Conservation (phyloP, 2,797 vertebrate genomes). For the Malurus leucopterus region DNA sequence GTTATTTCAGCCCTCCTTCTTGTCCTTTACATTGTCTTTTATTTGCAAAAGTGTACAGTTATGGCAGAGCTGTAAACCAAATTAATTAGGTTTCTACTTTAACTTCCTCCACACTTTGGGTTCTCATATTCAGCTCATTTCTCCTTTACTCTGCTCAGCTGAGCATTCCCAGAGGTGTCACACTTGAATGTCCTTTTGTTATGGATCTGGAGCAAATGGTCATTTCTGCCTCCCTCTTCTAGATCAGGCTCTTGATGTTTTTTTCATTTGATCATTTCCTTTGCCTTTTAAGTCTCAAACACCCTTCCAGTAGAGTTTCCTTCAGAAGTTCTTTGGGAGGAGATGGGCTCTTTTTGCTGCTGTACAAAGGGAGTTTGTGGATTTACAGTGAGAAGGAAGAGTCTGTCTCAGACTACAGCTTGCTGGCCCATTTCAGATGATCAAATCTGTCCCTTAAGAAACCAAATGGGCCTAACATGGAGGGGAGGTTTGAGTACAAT, state of each 20-base stretch:
- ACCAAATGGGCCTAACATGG: rapidly evolving
- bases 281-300: neutral
- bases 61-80: neutral
- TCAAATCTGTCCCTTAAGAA: neutral
- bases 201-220: neutral
- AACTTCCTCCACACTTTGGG: neutral
- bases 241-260: neutral
- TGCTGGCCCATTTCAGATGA: neutral
- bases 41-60: neutral
- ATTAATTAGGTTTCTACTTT: neutral
- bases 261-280: neutral
- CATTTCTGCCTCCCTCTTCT: neutral
- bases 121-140: neutral
- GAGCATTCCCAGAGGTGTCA: neutral
- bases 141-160: neutral
- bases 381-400: neutral
- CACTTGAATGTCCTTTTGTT: neutral
- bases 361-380: neutral
- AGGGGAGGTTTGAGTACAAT: neutral
- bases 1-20: neutral
- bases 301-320: neutral
- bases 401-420: neutral
- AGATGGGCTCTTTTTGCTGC: neutral
- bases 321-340: neutral
- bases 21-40: neutral